Evolutionary conservation across 2,113 vertebrate species (phyloP).

Genomic region (Labeo rohita): DNA sequence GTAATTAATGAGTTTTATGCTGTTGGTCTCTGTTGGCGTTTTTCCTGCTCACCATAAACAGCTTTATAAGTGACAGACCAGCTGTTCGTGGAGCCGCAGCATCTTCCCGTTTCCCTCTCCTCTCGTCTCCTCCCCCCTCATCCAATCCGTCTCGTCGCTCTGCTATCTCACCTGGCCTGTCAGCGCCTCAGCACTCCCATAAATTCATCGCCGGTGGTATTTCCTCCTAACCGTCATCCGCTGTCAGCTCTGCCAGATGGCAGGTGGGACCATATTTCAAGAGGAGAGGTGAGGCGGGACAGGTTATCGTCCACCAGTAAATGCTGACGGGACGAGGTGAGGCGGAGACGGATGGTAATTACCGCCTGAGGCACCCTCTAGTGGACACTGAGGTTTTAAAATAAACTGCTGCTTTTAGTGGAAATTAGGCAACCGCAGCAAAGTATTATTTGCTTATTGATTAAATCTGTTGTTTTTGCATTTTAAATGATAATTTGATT

Average conservation of each 20-base stretch:
- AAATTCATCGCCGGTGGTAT: slow-evolving; percentile 62
- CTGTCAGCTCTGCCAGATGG: slow-evolving; percentile 64
- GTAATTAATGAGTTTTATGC: neutral
- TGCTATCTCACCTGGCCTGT: slow-evolving; percentile 62
- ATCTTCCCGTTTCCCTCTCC: neutral
- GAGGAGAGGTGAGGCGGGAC: slow-evolving; percentile 36
- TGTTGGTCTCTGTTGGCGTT: neutral
- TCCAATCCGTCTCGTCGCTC: slow-evolving; percentile 37
- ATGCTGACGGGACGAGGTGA: slow-evolving; percentile 64
- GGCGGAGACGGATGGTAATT: slow-evolving; percentile 44
- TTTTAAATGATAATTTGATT: neutral
- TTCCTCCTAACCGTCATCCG: slow-evolving; percentile 71
- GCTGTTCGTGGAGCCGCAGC: neutral
- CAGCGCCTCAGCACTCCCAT: slow-evolving; percentile 68
- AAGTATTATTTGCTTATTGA: neutral
- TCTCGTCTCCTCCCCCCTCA: neutral
- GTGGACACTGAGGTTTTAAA: neutral
- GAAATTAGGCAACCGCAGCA: neutral
- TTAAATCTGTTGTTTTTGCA: neutral
- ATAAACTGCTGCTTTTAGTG: no score
- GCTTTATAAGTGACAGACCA: slow-evolving; percentile 3
- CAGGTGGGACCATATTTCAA: slow-evolving; percentile 66
- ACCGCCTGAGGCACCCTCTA: neutral
- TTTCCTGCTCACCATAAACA: neutral
- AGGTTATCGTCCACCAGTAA: slow-evolving; percentile 60